Evolutionary conservation across 2,888 invertebrate genomes (phyloP).

Genomic region (Chrysolina americana): DNA sequence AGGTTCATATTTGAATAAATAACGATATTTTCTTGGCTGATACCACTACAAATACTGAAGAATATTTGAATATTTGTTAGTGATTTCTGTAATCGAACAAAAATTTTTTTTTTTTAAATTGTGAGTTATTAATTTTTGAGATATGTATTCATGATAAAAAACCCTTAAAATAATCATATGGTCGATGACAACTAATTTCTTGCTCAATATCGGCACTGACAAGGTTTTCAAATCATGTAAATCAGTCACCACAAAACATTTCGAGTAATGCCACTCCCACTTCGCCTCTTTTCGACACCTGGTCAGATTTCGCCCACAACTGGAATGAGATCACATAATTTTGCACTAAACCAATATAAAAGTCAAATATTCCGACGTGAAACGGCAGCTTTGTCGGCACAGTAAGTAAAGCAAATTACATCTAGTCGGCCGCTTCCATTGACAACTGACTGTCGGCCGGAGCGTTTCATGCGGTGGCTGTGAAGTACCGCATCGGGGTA

Average conservation of each 20-base stretch:
- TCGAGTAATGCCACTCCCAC: constrained; percentile 2
- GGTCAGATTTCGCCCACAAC: constrained; percentile 40
- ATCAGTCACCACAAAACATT: neutral
- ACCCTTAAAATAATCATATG: no score
- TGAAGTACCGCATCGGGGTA: constrained; percentile 69
- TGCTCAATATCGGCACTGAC: no score
- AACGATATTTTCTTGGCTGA: no score
- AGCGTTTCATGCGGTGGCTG: constrained; percentile 62
- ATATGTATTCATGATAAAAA: no score
- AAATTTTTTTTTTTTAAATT: no score
- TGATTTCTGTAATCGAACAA: no score
- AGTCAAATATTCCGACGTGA: constrained; percentile 25
- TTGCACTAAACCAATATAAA: constrained; percentile 36
- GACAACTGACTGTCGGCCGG: constrained; percentile 56
- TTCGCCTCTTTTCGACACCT: constrained; percentile 40
- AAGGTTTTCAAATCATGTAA: neutral
- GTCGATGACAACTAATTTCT: no score
- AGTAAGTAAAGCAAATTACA: constrained; percentile 66
- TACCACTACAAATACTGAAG: no score
- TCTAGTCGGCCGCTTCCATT: constrained; percentile 65
- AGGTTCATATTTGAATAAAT: no score
- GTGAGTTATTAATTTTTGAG: no score
- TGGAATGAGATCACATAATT: constrained; percentile 36
- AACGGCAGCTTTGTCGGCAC: constrained; percentile 59
- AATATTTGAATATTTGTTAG: no score